Percentiles rank a stretch among this genome's conserved stretches.
These are phyloP conservation scores for Ctenopoma multispine DNA, from an alignment of 2,797 vertebrate species.

Conservation along the genomic window DNA sequence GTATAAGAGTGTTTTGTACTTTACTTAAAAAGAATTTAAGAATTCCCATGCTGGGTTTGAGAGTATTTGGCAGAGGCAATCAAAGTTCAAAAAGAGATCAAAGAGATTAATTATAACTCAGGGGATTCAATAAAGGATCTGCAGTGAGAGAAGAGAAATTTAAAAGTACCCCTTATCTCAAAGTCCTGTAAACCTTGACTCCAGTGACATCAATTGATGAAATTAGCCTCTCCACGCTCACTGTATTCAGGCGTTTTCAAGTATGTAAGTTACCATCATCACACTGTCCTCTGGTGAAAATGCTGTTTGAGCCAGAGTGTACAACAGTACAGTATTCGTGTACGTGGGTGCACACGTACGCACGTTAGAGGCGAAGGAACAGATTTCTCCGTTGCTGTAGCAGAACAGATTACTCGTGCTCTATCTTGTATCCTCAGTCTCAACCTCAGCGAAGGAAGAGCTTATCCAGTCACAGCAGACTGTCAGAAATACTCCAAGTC, in stretches of 20 bases:
- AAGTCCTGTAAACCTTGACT: constrained; percentile 39
- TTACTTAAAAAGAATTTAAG: constrained; percentile 2
- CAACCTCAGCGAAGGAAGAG: constrained; percentile 65
- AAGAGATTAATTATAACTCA: constrained; percentile 48
- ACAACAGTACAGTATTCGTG: background rate
- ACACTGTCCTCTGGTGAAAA: background rate
- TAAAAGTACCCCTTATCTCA: constrained; percentile 41
- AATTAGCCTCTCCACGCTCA: constrained; percentile 31
- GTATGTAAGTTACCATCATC: background rate
- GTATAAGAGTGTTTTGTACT: constrained; percentile 11
- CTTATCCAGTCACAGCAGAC: constrained; percentile 67
- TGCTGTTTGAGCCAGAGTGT: background rate
- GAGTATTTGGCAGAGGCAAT: constrained; percentile 34
- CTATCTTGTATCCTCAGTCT: constrained; percentile 57
- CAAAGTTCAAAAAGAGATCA: constrained; percentile 60
- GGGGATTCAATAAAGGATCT: constrained; percentile 32
- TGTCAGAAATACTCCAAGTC: constrained; percentile 46
- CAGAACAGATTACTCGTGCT: constrained; percentile 53
- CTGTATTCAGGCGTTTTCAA: background rate
- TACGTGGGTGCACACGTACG: background rate
- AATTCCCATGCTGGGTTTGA: constrained; percentile 9
- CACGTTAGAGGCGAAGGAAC: constrained; percentile 5
- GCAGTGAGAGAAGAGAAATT: constrained; percentile 25
- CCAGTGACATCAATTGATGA: constrained; percentile 37
- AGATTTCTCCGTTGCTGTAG: constrained; percentile 52